phyloP scores from a whole-genome alignment of 2,113 vertebrate species.

The Hydrochoerus hydrochaeris region DNA sequence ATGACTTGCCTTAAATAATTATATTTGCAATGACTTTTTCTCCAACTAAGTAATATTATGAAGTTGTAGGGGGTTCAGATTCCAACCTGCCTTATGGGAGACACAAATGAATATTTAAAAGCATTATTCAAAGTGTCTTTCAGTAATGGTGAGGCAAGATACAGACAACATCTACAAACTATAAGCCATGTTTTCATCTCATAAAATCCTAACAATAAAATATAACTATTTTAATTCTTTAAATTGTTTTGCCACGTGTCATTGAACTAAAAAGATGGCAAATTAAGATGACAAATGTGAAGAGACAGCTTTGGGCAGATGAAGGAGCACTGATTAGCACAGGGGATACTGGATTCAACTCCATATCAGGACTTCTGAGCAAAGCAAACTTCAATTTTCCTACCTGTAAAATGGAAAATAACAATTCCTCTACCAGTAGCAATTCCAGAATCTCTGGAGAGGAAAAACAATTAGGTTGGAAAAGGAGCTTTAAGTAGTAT shows the following conservation, averaged over 20 bases:
- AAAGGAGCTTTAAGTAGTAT: neutral
- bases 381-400: neutral
- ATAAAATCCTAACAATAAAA: slow-evolving; percentile 43
- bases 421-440: rapidly evolving
- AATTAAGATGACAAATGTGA: neutral
- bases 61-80: neutral
- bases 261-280: slow-evolving; percentile 13
- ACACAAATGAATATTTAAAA: neutral
- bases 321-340: neutral
- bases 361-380: neutral
- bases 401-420: neutral
- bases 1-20: neutral
- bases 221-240: neutral
- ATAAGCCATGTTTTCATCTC: neutral
- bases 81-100: neutral
- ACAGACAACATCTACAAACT: neutral
- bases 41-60: slow-evolving; percentile 1
- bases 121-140: neutral
- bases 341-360: neutral
- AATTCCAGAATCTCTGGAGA: neutral
- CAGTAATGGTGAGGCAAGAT: neutral
- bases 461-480: neutral
- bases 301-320: neutral
- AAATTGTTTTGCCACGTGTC: neutral
- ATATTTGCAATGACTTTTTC: neutral